Base-by-base conservation (phyloP, 2,113 vertebrate species). In the Alectura lathami region DNA sequence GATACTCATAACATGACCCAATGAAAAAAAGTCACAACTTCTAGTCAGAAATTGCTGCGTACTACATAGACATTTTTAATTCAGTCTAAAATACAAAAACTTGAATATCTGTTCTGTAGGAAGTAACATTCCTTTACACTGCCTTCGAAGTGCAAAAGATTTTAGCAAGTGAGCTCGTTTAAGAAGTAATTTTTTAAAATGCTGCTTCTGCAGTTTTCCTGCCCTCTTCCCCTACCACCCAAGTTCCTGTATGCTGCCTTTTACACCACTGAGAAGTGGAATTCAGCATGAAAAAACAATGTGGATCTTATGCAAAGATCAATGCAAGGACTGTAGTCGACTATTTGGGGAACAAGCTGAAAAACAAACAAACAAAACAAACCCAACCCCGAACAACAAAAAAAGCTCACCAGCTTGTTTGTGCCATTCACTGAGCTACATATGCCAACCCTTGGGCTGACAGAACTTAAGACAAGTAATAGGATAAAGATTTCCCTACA, bases 1-100 rank as follows among this genome's bases (percentile, higher is more conserved):
- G 13, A 43, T 11, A 67, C 34, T 23, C 0, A 0, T 13, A 36
- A 57, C 36, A 29, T 14, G 34, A 88, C 24, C 30, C 36, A 93
- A 24, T 27, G 24, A 40, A 51, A 54, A 64, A 64, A 10, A 91
- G 26, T 22, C 20, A 43, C 17, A 66, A 29, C 9, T 66, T 73
- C 27, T 29, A 14, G 22, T 43, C 67, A 14, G 42, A 87, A 80
- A 79, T 66, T 57, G 47, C 26, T 13, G 64, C 4, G 2, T 17
- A 75, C 64, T 72, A 86, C 13, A 68, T 4, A 62, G 1, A 43
- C 5, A n/a, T 9, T 51, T 59, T 89, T 86, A 11, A 7, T 88
- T 87, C 59, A 89, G n/a, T 11, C 68, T 72, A 5, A 84, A 83
- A 17, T 50, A 62, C 7, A 88, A 73, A 47, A 83, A 20, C 17